Evolutionary conservation across 2,113 vertebrate genomes (phyloP), one percentile per base, ranked within the genome.

Genomic region (Myrmophylax atrothorax): DNA sequence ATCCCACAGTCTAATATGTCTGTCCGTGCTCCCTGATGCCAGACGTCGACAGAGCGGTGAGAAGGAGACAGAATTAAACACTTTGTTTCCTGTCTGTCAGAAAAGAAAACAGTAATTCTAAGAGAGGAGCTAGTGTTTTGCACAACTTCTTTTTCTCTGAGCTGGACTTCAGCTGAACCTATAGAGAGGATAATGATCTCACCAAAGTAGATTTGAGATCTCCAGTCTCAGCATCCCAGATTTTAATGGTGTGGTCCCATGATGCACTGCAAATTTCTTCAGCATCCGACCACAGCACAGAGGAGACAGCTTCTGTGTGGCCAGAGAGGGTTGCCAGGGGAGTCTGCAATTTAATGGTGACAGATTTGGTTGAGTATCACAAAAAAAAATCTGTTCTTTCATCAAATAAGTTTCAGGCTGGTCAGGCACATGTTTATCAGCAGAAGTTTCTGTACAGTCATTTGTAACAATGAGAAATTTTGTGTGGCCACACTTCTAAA

Each of bases 211-310:
- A 98, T 97, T 99, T 99, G 91, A 98, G 95, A 68, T 87, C 91
- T 77, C 99, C 99, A 5, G 98, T 98, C 95, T 99, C 99, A 3
- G 97, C 98, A 12, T 99, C 99, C 99, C 99, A 99, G 28, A 99
- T 44, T 63, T 98, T 98, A 59, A 99, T 99, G 35, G 99, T 99
- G 96, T 99, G 99, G 94, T 99, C 99, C 99, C 99, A 99, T 0
- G 99, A 99, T 0, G 99, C 99, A 67, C 99, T 99, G 98, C 99
- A 99, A 35, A 99, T 94, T 94, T 99, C 99, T 90, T 99, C 99
- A 24, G 97, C 79, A 93, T 99, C 99, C 63, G 97, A 98, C 99
- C 99, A 99, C 31, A 99, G 97, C 55, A 99, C 98, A 2, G 99
- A 99, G 29, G 99, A 99, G 74, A 99, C 84, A 0, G 99, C 99